A percentile compares a stretch with the other conserved stretches of the same genome.
Conservation (phyloP, 1,140 invertebrate genomes). For the Sinonovacula constricta region DNA sequence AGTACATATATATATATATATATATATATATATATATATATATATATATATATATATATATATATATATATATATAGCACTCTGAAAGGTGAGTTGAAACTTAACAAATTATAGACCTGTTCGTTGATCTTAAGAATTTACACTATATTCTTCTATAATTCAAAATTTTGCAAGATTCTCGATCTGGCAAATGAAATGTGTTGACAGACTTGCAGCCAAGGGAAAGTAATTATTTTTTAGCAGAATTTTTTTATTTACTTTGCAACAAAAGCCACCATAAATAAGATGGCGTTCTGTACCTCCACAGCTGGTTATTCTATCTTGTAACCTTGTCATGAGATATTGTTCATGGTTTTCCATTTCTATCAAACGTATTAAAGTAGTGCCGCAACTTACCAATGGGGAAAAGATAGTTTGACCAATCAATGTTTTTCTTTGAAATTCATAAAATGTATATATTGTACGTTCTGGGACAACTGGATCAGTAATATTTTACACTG, state of each 20-base stretch:
- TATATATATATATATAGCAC: too few species aligned
- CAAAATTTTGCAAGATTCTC: constrained; percentile 1
- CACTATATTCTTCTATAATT: background rate
- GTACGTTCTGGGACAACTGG: too few species aligned
- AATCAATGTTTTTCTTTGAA: too few species aligned
- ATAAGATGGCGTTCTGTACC: too few species aligned
- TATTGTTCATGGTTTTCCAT: too few species aligned
- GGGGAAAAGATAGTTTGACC: too few species aligned
- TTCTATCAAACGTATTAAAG: constrained; percentile 19
- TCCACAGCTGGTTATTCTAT: constrained; percentile 10
- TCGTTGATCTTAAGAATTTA: background rate
- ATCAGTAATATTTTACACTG: too few species aligned
- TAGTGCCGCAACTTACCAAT: constrained; percentile 12
- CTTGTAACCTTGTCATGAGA: constrained; percentile 18
- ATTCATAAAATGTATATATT: too few species aligned
- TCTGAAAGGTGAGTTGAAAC: too few species aligned
- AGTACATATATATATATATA: too few species aligned
- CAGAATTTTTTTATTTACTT: constrained; percentile 13
- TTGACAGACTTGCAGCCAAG: background rate
- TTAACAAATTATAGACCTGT: background rate
- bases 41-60: too few species aligned
- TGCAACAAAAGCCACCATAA: constrained; percentile 16
- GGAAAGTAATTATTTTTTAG: constrained; percentile 2
- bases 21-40: too few species aligned
- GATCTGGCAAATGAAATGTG: background rate